These are phyloP conservation scores for Chrysogorgia sp. DNA, from an alignment of 92 coral and sea anemone species.

Conservation along the genomic window DNA sequence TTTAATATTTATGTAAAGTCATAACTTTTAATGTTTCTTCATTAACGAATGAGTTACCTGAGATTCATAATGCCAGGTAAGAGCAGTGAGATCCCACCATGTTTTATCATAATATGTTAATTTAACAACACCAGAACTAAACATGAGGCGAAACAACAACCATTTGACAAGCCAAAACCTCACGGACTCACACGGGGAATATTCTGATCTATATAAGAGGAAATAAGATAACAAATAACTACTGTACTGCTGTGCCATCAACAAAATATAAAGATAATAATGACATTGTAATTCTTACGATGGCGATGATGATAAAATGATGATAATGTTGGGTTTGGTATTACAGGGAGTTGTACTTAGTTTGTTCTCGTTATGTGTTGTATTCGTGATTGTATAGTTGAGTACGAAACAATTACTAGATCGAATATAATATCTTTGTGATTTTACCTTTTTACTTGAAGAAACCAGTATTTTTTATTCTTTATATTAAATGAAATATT, in stretches of 20 bases:
- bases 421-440: not conserved
- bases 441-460: conserved; percentile 12
- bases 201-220: conserved; percentile 53
- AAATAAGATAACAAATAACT: not conserved
- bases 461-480: conserved; percentile 53
- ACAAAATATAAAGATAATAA: no score
- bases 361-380: no score
- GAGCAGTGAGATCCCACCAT: conserved; percentile 93
- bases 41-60: conserved; percentile 58
- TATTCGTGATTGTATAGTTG: no score
- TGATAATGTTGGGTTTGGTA: no score
- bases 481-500: conserved; percentile 64
- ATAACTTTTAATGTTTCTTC: not conserved
- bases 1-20: not conserved
- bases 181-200: conserved; percentile 70
- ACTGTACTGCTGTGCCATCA: no score
- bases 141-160: conserved; percentile 95
- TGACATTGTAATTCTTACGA: no score
- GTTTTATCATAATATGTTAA: conserved; percentile 78
- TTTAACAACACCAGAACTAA: conserved; percentile 93
- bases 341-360: no score
- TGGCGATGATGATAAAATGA: no score
- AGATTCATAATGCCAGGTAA: conserved; percentile 96
- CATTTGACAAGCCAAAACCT: conserved; percentile 93
- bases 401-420: no score